Evolutionary conservation across 2,113 vertebrate species (phyloP).

Genomic region (Eupsittula cactorum): DNA sequence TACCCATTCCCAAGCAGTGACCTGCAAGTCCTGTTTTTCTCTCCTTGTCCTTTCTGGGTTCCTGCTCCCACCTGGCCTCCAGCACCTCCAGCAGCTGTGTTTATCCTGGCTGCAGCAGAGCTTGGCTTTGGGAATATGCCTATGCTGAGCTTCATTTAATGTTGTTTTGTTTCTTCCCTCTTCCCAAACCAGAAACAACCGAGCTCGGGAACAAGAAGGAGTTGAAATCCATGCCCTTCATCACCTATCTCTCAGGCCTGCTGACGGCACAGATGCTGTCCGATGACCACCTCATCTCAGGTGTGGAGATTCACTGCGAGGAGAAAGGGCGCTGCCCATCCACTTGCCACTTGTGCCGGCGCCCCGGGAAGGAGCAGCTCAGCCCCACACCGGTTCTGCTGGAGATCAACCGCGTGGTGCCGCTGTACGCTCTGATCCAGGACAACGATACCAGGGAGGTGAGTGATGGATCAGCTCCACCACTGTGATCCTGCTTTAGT

Average conservation of each 20-base stretch:
- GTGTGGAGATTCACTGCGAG: constrained; percentile 94
- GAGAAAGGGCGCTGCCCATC: constrained; percentile 93
- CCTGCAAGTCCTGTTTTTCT: neutral
- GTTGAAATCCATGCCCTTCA: constrained; percentile 94
- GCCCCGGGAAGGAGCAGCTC: constrained; percentile 86
- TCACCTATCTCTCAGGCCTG: constrained; percentile 93
- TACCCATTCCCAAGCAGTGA: neutral
- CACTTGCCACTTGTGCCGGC: constrained; percentile 91
- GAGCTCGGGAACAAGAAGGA: constrained; percentile 93
- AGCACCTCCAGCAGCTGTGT: neutral
- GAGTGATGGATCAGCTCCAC: constrained; percentile 1
- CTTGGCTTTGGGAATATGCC: neutral
- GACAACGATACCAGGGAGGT: constrained; percentile 97
- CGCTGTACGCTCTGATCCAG: constrained; percentile 92
- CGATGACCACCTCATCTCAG: constrained; percentile 89
- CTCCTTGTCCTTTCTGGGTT: neutral
- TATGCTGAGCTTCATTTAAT: neutral
- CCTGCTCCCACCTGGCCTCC: neutral
- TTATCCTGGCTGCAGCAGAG: neutral
- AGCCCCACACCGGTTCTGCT: constrained; percentile 90
- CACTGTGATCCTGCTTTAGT: neutral
- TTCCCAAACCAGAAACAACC: constrained; percentile 84
- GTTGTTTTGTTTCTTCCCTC: neutral
- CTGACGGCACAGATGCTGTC: constrained; percentile 92
- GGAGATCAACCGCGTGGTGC: constrained; percentile 90